phyloP scores from a whole-genome alignment of 1,140 invertebrate genomes.

The Sycobia sp. region DNA sequence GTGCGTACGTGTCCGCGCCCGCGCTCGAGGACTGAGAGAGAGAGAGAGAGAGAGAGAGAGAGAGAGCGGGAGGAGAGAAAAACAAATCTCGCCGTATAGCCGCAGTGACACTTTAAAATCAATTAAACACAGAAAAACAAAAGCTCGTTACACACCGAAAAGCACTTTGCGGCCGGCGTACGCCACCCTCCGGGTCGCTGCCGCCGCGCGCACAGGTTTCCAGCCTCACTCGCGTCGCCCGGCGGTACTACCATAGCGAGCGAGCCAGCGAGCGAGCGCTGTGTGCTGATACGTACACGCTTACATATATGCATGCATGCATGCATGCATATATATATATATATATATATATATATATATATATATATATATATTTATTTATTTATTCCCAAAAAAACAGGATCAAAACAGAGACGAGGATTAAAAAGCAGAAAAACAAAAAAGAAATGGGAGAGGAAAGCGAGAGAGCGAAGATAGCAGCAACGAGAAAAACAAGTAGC shows the following conservation, averaged over 20 bases:
- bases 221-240: background rate
- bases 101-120: slow-evolving; percentile 32
- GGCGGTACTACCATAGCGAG: too few relatives aligned
- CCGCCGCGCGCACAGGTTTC: background rate
- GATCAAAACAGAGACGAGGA: background rate
- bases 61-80: too few relatives aligned
- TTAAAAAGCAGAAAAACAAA: background rate
- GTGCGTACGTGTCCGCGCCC: too few relatives aligned
- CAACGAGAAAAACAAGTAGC: background rate
- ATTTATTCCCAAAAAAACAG: too few relatives aligned
- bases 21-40: too few relatives aligned
- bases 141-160: slow-evolving; percentile 28
- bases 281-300: too few relatives aligned
- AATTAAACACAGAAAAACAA: slow-evolving; percentile 29
- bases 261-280: too few relatives aligned
- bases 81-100: slow-evolving; percentile 3
- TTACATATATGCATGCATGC: too few relatives aligned
- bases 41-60: too few relatives aligned
- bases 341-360: too few relatives aligned
- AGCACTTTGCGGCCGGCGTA: slow-evolving; percentile 23
- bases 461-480: background rate
- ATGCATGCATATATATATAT: too few relatives aligned
- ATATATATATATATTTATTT: too few relatives aligned
- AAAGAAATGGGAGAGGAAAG: background rate
- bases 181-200: background rate